Conservation (phyloP, 1,140 invertebrate genomes). For the Danaus plexippus region DNA sequence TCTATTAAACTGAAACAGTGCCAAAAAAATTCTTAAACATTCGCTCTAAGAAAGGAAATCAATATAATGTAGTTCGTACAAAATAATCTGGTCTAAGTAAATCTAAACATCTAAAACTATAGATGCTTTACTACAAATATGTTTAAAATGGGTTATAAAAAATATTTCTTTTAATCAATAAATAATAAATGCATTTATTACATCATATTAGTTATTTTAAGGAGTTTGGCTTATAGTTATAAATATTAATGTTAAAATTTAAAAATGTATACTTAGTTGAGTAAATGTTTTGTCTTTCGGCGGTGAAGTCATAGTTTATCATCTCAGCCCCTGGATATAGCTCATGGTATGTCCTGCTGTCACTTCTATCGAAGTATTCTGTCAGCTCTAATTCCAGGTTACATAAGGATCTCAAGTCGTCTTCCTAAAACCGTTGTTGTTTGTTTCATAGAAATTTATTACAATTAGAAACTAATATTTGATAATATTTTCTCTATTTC, state of each 20-base stretch:
- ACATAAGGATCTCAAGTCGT: conserved; percentile 26
- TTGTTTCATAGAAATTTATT: too few relatives aligned
- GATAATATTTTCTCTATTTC: too few relatives aligned
- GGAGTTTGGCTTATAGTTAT: too few relatives aligned
- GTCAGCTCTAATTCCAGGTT: conserved; percentile 30
- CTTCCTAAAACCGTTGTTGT: conserved; percentile 18
- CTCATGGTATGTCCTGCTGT: conserved; percentile 28
- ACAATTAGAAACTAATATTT: too few relatives aligned
- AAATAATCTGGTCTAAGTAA: too few relatives aligned
- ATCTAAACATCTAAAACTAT: too few relatives aligned
- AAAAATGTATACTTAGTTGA: conserved; percentile 35
- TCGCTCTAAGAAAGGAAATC: not conserved
- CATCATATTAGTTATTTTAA: too few relatives aligned
- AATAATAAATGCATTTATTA: too few relatives aligned
- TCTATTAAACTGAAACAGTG: conserved; percentile 34
- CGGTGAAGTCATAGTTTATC: conserved; percentile 37
- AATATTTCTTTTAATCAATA: too few relatives aligned
- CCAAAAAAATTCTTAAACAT: too few relatives aligned
- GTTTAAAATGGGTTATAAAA: too few relatives aligned
- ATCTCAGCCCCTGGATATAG: conserved; percentile 44
- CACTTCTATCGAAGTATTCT: conserved; percentile 27
- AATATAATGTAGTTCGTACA: not conserved
- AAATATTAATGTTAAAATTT: conserved; percentile 2
- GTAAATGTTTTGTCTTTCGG: conserved; percentile 38
- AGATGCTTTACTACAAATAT: too few relatives aligned